These are phyloP conservation scores for Phataginus tricuspis DNA, from an alignment of 2,797 vertebrate species.

Conservation along the genomic window DNA sequence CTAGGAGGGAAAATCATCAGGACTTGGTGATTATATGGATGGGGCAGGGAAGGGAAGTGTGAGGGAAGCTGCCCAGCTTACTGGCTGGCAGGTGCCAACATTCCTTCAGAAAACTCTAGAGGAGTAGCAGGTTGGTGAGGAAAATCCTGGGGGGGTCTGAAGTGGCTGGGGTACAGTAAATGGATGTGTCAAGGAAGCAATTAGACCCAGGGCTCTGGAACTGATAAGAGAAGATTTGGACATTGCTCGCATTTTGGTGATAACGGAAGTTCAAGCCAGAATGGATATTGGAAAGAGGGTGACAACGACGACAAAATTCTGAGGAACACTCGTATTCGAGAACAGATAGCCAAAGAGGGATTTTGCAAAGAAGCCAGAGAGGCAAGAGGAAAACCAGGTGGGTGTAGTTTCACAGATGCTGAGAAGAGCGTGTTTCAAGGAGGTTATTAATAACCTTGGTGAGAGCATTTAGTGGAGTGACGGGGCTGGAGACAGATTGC, in stretches of 20 bases:
- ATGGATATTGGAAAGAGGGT: not conserved
- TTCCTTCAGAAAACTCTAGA: not conserved
- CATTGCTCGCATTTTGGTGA: not conserved
- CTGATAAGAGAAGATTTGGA: not conserved
- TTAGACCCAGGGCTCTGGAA: not conserved
- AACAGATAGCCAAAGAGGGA: not conserved
- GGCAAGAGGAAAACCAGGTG: not conserved
- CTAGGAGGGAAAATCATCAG: not conserved
- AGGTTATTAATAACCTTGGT: not conserved
- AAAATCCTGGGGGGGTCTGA: not conserved
- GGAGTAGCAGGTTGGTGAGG: not conserved
- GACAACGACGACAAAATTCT: not conserved
- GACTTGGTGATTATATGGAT: not conserved
- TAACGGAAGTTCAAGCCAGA: not conserved
- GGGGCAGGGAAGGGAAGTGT: rapidly evolving
- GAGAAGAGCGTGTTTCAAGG: not conserved
- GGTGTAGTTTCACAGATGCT: not conserved
- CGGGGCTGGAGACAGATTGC: not conserved
- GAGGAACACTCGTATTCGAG: not conserved
- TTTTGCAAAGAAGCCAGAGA: not conserved
- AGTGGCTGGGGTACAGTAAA: not conserved
- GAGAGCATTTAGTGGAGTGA: not conserved
- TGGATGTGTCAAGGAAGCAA: not conserved
- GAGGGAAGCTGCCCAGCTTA: not conserved
- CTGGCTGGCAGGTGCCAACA: not conserved